A percentile compares a stretch with the other conserved stretches of the same genome.
These are phyloP conservation scores for Cabera pusaria DNA, from an alignment of 2,888 invertebrate species.

Conservation along the genomic window DNA sequence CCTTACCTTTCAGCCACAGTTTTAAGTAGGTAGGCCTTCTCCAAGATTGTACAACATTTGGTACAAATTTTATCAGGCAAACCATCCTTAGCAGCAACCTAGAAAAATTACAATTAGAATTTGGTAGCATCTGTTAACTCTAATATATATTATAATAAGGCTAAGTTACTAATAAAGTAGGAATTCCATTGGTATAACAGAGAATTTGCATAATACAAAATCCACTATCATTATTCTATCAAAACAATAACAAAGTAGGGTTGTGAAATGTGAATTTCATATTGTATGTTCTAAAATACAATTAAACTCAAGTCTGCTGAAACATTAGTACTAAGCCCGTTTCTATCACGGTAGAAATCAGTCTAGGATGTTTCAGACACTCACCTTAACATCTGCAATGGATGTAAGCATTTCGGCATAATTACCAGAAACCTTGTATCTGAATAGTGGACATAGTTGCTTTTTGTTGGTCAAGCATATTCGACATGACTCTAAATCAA, in stretches of 20 bases:
- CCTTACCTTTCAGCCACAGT: conserved; percentile 74
- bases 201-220: too few relatives aligned
- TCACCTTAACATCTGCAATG: conserved; percentile 74
- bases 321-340: too few relatives aligned
- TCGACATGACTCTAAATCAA: conserved; percentile 70
- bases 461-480: conserved; percentile 71
- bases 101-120: conserved; percentile 26
- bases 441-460: conserved; percentile 71
- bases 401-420: conserved; percentile 80
- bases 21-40: conserved; percentile 75
- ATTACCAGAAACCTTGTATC: conserved; percentile 75
- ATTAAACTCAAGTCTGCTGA: too few relatives aligned
- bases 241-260: conserved; percentile 1
- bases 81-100: conserved; percentile 75
- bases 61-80: conserved; percentile 73
- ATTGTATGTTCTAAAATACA: too few relatives aligned
- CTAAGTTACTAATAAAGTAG: too few relatives aligned
- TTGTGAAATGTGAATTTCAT: neutral
- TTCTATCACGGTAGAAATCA: too few relatives aligned
- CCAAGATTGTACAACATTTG: conserved; percentile 71
- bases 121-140: too few relatives aligned
- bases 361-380: conserved; percentile 13
- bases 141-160: too few relatives aligned
- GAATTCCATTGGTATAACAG: too few relatives aligned
- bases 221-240: neutral